A percentile compares a stretch with the other conserved stretches of the same genome.
Evolutionary conservation across 2,113 vertebrate species (phyloP).

Genomic region (Girardinichthys multiradiatus): DNA sequence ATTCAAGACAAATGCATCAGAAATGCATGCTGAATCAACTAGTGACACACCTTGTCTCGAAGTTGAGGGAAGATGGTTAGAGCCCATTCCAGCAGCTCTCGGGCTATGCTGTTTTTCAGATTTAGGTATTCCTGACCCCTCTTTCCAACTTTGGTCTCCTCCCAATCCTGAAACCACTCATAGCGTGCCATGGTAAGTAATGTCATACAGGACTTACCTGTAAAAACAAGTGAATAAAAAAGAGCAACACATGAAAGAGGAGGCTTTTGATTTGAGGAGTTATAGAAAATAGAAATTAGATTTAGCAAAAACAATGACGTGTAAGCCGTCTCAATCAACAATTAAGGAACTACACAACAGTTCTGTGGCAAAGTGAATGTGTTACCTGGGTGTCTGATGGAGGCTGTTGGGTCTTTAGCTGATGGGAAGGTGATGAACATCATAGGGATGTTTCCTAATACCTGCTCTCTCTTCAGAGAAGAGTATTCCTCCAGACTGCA

Average conservation of each 20-base stretch:
- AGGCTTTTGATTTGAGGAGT: not conserved
- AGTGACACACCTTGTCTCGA: conserved; percentile 73
- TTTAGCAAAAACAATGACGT: not conserved
- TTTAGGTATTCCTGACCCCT: conserved; percentile 75
- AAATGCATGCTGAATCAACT: not conserved
- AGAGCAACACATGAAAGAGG: not conserved
- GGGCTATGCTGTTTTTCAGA: conserved; percentile 79
- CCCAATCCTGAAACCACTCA: conserved; percentile 84
- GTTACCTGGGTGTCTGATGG: conserved; percentile 80
- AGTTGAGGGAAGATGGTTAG: conserved; percentile 81
- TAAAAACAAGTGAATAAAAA: conserved; percentile 14
- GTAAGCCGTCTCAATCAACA: not conserved
- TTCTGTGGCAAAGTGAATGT: not conserved
- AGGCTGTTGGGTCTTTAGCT: conserved; percentile 82
- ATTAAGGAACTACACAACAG: not conserved
- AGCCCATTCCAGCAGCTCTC: conserved; percentile 78
- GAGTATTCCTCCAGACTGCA: conserved; percentile 77
- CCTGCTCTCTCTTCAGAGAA: conserved; percentile 72
- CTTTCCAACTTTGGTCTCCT: conserved; percentile 68
- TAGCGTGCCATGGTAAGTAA: conserved; percentile 84
- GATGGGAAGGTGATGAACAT: conserved; percentile 86
- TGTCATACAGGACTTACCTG: conserved; percentile 86
- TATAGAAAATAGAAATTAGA: not conserved
- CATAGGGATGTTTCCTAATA: conserved; percentile 81
- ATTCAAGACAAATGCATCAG: not conserved